Percentiles rank a stretch among this genome's conserved stretches.
Evolutionary conservation across 2,888 invertebrate genomes (phyloP).

Genomic region (Aproaerema taeniolella): DNA sequence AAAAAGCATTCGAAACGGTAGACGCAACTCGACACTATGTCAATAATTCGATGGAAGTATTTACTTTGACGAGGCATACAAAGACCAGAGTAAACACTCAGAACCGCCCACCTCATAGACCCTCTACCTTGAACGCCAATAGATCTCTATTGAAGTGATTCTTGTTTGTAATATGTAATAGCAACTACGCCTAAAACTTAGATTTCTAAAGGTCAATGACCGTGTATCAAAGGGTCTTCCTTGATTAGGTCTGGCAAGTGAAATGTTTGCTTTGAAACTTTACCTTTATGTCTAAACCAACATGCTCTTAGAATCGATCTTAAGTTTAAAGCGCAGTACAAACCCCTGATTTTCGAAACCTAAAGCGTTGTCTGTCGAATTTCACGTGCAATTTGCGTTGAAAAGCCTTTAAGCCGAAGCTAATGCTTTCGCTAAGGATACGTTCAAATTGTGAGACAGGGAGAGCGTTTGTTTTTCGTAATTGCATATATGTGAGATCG

Average conservation of each 20-base stretch:
- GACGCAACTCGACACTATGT: conserved; percentile 64
- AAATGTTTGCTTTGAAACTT: too few relatives aligned
- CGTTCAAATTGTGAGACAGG: conserved; percentile 46
- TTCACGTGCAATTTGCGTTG: conserved; percentile 70
- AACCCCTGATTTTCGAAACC: conserved; percentile 41
- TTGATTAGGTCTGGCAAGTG: too few relatives aligned
- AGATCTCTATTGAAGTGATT: conserved; percentile 26
- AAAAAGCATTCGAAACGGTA: conserved; percentile 52
- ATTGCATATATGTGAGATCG: conserved; percentile 35
- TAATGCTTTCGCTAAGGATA: conserved; percentile 71
- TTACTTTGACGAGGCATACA: conserved; percentile 64
- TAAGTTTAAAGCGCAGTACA: conserved; percentile 33
- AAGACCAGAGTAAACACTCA: conserved; percentile 66
- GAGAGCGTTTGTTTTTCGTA: conserved; percentile 40
- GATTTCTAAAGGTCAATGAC: too few relatives aligned
- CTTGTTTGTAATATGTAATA: conserved; percentile 8
- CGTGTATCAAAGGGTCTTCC: too few relatives aligned
- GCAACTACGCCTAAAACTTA: background rate
- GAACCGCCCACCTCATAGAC: conserved; percentile 48
- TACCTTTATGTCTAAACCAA: too few relatives aligned
- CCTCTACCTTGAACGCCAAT: conserved; percentile 41
- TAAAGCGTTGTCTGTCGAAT: conserved; percentile 28
- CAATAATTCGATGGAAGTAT: conserved; percentile 73
- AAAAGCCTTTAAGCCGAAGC: conserved; percentile 65
- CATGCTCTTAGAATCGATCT: conserved; percentile 33